These are phyloP conservation scores for Cathartes aura DNA, from an alignment of 2,113 vertebrate genomes.

Conservation along the genomic window DNA sequence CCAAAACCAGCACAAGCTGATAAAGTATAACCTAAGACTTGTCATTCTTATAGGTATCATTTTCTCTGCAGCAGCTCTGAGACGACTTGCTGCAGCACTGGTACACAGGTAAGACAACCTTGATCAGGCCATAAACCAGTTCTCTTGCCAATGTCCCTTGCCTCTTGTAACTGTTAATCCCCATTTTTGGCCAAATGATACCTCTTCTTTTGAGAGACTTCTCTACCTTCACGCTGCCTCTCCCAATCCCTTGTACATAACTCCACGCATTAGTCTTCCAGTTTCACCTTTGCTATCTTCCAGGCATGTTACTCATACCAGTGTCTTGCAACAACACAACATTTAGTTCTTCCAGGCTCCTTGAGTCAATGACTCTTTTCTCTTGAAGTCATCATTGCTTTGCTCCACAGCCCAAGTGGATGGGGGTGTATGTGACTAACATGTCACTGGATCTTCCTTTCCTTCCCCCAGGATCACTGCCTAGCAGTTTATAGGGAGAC, in stretches of 20 bases:
- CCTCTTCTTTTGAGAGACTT: not conserved
- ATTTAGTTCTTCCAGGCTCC: not conserved
- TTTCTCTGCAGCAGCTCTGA: not conserved
- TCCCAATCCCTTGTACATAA: not conserved
- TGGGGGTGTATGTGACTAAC: not conserved
- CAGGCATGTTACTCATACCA: not conserved
- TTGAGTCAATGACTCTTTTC: not conserved
- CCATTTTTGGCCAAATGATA: not conserved
- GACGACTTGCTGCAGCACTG: not conserved
- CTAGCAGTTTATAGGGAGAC: not conserved
- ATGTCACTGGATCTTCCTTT: not conserved
- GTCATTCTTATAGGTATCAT: not conserved
- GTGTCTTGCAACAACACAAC: not conserved
- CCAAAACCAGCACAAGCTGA: not conserved
- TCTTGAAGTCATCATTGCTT: not conserved
- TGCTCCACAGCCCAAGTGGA: rapidly evolving
- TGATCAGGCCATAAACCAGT: not conserved
- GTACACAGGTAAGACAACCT: not conserved
- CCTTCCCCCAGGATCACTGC: not conserved
- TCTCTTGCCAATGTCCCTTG: not conserved
- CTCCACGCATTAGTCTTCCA: not conserved
- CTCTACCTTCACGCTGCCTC: not conserved
- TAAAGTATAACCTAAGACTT: not conserved
- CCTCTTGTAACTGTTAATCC: not conserved
- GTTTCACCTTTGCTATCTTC: not conserved